Evolutionary conservation across 2,888 invertebrate genomes (phyloP).

Genomic region (Escarpia spicata): DNA sequence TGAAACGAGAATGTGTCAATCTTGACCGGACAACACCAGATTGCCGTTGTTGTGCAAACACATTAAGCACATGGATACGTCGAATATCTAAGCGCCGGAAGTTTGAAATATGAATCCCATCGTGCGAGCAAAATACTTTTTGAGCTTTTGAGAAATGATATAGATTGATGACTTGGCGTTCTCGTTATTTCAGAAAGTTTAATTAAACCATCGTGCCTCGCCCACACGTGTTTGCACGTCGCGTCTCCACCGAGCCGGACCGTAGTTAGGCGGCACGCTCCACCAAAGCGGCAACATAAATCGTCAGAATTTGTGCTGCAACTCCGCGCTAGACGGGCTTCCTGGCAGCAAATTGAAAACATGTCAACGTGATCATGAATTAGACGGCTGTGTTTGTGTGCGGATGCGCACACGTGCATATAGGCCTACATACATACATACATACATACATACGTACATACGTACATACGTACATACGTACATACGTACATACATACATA

Average conservation of each 20-base stretch:
- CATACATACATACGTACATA: not conserved
- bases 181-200: not conserved
- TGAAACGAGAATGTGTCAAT: not conserved
- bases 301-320: not conserved
- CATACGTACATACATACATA: not conserved
- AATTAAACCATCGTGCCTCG: not conserved
- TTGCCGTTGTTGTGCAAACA: not conserved
- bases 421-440: not conserved
- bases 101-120: not conserved
- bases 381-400: not conserved
- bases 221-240: not conserved
- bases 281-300: not conserved
- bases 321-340: not conserved
- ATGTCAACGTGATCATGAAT: not conserved
- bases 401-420: not conserved
- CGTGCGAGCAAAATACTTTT: not conserved
- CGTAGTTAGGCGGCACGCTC: not conserved
- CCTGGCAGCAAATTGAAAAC: conserved; percentile 12
- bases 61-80: not conserved
- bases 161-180: not conserved
- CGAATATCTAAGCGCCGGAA: not conserved
- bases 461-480: not conserved
- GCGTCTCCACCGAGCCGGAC: not conserved
- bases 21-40: not conserved
- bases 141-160: not conserved